These are phyloP conservation scores for Eubucco bourcierii DNA, from an alignment of 2,113 vertebrate genomes.

Conservation along the genomic window DNA sequence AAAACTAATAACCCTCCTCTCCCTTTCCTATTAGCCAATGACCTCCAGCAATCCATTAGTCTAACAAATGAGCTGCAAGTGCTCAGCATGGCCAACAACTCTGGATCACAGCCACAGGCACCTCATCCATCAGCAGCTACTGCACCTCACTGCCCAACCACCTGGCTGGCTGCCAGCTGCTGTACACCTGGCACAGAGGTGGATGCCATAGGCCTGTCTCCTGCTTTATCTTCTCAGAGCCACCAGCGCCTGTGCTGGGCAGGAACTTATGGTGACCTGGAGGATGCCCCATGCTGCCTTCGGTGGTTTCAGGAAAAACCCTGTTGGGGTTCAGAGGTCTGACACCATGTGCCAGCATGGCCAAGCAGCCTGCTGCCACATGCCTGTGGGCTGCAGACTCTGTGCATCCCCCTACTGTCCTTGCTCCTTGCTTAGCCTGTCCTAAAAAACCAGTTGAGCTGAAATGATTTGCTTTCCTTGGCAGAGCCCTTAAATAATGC, in stretches of 20 bases:
- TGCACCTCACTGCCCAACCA: neutral
- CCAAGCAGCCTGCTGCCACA: accelerated
- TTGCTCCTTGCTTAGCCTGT: neutral
- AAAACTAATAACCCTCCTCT: constrained; percentile 51
- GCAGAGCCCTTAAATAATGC: constrained; percentile 53
- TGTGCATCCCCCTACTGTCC: neutral
- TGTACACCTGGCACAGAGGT: neutral
- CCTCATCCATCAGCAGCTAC: neutral
- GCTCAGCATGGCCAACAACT: constrained; percentile 33
- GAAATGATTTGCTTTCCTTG: constrained; percentile 33
- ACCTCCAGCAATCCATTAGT: constrained; percentile 66
- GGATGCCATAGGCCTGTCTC: too few relatives aligned
- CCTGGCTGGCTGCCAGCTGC: neutral
- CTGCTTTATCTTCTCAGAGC: too few relatives aligned
- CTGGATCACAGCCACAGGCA: constrained; percentile 6
- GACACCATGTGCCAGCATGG: accelerated
- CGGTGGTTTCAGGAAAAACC: neutral
- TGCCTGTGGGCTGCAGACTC: accelerated
- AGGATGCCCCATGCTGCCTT: neutral
- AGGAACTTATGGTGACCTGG: accelerated
- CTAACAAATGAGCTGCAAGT: neutral
- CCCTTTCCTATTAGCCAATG: constrained; percentile 43
- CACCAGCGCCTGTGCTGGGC: neutral
- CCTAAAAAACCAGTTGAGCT: constrained; percentile 60
- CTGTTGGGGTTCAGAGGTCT: accelerated